Evolutionary conservation across 2,888 invertebrate species (phyloP).

Genomic region (Limenitis camilla): DNA sequence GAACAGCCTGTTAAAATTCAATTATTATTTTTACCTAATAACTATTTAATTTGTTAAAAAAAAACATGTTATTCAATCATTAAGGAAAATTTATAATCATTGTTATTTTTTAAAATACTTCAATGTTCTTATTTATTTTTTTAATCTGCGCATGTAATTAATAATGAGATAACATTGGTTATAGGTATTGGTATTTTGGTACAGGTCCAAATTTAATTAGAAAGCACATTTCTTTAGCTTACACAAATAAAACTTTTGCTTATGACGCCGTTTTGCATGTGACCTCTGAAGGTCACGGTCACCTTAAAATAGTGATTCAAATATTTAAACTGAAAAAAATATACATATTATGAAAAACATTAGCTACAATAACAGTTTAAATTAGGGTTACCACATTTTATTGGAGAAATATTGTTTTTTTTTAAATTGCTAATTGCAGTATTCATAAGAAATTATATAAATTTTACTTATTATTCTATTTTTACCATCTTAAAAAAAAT

Average conservation of each 20-base stretch:
- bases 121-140: slow-evolving; percentile 12
- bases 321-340: slow-evolving; percentile 2
- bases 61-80: no score
- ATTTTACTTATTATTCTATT: no score
- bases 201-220: slow-evolving; percentile 21
- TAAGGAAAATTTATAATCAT: neutral
- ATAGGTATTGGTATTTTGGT: slow-evolving; percentile 12
- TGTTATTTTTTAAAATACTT: neutral
- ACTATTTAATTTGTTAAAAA: no score
- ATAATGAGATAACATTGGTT: neutral
- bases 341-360: no score
- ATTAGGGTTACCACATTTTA: no score
- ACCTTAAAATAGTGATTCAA: slow-evolving; percentile 24
- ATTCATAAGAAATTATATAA: no score
- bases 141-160: slow-evolving; percentile 1
- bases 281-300: slow-evolving; percentile 64
- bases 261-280: slow-evolving; percentile 28
- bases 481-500: no score
- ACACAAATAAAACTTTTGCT: slow-evolving; percentile 15
- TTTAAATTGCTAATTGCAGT: no score
- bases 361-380: no score
- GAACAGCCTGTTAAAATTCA: no score
- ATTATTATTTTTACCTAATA: no score
- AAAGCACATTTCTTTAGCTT: slow-evolving; percentile 17
- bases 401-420: no score